Evolutionary conservation across 2,113 vertebrate species (phyloP), one percentile per base, ranked within the genome.

Genomic region (Blennius ocellaris): DNA sequence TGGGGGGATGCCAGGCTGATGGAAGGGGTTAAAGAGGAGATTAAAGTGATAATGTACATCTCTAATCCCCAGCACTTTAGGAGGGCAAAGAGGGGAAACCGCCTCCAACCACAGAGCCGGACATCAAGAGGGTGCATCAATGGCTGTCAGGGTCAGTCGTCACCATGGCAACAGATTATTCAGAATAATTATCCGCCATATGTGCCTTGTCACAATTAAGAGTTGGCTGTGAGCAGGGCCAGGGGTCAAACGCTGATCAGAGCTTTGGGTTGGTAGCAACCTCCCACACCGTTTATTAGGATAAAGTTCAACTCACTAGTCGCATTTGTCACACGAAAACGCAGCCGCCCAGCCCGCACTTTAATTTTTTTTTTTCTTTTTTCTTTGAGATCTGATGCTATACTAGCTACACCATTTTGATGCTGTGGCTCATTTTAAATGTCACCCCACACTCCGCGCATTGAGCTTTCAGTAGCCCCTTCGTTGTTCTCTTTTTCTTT

Each of bases 31-130:
- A 84, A 88, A 89, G 83, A 83, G 82, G 78, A 89, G 92, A 92
- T 93, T 92, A 93, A 83, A 89, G 86, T 59, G 78, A 91, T 92
- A 89, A 90, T 89, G 89, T 90, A 85, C 75, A 78, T 78, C 67
- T 74, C 65, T 92, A 93, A 92, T 92, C 90, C 78, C 1, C 56
- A 60, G 78, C 87, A 83, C 83, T 90, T 80, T 80, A 67, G 79
- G 61, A 82, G 85, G 69, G 78, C 66, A 80, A 77, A 82, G 73
- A 84, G 69, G 78, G 8, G 69, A 78, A 78, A 79, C 66, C 36
- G 57, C 80, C 68, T 80, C 64, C 51, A 69, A 76, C 71, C 69
- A 51, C 38, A 5, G 73, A 68, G 76, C 68, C 0, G 57, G 61
- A 81, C 75, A 60, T 37, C 72, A 67, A 44, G 51, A 37, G 54